A percentile compares a stretch with the other conserved stretches of the same genome.
These are phyloP conservation scores for Gari tellinella DNA, from an alignment of 2,888 invertebrate genomes.

Conservation along the genomic window DNA sequence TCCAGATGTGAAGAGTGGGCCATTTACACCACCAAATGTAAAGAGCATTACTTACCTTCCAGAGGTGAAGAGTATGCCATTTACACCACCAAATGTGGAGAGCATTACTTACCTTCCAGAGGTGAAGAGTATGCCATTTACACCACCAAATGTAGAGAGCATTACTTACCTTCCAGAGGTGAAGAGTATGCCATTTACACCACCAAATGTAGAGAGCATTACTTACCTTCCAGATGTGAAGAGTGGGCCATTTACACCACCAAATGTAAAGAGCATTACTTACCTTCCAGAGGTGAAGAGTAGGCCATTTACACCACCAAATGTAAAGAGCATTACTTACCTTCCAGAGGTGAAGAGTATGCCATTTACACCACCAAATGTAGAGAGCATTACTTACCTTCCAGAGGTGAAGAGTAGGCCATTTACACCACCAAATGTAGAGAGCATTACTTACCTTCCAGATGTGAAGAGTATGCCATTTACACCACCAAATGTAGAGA, in stretches of 20 bases:
- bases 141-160: slow-evolving; percentile 86
- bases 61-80: slow-evolving; percentile 84
- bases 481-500: slow-evolving; percentile 87
- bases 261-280: slow-evolving; percentile 84
- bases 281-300: slow-evolving; percentile 84
- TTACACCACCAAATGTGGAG: slow-evolving; percentile 86
- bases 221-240: slow-evolving; percentile 86
- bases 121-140: slow-evolving; percentile 84
- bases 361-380: slow-evolving; percentile 86
- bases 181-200: slow-evolving; percentile 85
- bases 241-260: slow-evolving; percentile 86
- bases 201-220: slow-evolving; percentile 85
- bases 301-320: slow-evolving; percentile 81
- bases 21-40: no score
- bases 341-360: slow-evolving; percentile 86
- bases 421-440: slow-evolving; percentile 87
- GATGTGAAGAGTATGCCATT: slow-evolving; percentile 84
- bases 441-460: slow-evolving; percentile 85
- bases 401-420: slow-evolving; percentile 84
- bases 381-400: slow-evolving; percentile 86
- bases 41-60: slow-evolving; percentile 87
- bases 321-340: no score
- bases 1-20: no score
- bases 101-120: slow-evolving; percentile 86
- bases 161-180: slow-evolving; percentile 86